Evolutionary conservation across 92 coral and sea anemone genomes (phyloP).

Genomic region (Epizoanthus fatuus): DNA sequence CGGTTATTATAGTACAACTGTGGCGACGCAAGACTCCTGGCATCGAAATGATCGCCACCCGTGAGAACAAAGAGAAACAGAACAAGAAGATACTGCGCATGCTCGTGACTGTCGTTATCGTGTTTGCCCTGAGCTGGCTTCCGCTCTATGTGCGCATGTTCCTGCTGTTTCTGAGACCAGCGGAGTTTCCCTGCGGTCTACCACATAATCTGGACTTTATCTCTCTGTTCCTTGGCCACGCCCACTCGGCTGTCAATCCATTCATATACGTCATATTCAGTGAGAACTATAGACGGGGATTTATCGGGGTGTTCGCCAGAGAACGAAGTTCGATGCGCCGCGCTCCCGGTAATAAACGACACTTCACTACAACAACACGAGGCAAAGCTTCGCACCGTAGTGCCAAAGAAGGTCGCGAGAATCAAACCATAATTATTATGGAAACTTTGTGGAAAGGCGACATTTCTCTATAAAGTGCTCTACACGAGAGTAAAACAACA

Average conservation of each 20-base stretch:
- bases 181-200: conserved; percentile 71
- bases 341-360: conserved; percentile 18
- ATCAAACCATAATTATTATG: no score
- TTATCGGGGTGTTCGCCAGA: conserved; percentile 47
- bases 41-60: conserved; percentile 63
- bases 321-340: conserved; percentile 10
- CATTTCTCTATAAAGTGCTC: no score
- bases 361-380: background rate
- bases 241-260: conserved; percentile 82
- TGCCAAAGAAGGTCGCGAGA: no score
- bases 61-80: conserved; percentile 71
- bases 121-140: conserved; percentile 90
- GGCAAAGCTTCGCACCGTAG: no score
- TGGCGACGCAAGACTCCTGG: conserved; percentile 85
- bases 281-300: conserved; percentile 83
- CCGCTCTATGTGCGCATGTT: conserved; percentile 86
- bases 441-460: no score
- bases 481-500: no score
- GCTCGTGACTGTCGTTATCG: conserved; percentile 84
- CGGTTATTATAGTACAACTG: conserved; percentile 64
- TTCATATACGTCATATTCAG: conserved; percentile 81
- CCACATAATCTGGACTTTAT: conserved; percentile 84
- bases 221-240: conserved; percentile 78
- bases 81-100: conserved; percentile 78
- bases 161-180: conserved; percentile 64